Evolutionary conservation across 2,113 vertebrate species (phyloP).

Genomic region (Pristiophorus japonicus): DNA sequence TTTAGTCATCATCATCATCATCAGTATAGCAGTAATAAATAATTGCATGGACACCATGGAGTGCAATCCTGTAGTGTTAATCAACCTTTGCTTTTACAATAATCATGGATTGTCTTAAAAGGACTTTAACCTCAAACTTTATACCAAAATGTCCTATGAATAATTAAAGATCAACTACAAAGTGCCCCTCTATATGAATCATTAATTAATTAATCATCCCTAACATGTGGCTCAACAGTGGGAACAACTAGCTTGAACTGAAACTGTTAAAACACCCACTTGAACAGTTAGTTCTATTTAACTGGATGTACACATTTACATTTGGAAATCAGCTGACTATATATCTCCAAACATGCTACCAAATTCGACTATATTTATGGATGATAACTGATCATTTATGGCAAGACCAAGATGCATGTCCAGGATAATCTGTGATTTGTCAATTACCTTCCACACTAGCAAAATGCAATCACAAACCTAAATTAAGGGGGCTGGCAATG

Average conservation of each 20-base stretch:
- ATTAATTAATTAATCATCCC: not conserved
- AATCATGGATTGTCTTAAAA: not conserved
- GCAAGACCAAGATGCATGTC: not conserved
- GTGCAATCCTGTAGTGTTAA: not conserved
- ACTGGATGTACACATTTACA: no score
- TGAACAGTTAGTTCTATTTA: no score
- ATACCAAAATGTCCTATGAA: not conserved
- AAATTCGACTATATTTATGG: not conserved
- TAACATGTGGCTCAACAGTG: not conserved
- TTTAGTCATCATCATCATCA: no score
- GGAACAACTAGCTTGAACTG: not conserved
- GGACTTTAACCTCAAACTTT: not conserved
- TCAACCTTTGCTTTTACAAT: not conserved
- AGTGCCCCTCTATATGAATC: not conserved
- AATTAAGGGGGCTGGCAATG: not conserved
- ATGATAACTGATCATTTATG: not conserved
- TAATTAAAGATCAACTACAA: not conserved
- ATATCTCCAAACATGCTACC: not conserved
- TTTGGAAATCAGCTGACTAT: no score
- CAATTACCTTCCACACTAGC: not conserved
- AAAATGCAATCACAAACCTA: not conserved
- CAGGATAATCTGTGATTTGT: not conserved
- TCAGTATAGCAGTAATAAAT: not conserved
- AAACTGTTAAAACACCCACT: not conserved
- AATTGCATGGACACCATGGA: not conserved